Conservation (phyloP, 2,797 vertebrate species). For the Myoxocephalus aenaeus region DNA sequence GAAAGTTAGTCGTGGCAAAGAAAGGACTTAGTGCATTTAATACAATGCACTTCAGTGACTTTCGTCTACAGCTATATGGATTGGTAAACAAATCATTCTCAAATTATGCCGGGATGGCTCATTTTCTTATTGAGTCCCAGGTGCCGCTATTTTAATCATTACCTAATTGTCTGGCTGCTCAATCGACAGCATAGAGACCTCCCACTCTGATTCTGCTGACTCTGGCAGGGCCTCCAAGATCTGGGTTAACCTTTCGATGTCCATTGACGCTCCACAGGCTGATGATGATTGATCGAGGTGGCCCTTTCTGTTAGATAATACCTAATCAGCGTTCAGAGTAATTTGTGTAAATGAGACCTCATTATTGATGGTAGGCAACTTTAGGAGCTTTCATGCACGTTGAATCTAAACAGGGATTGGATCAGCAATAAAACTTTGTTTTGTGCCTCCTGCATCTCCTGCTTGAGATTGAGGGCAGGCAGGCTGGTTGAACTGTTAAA, state of each 20-base stretch:
- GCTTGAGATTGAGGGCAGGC: slow-evolving; percentile 77
- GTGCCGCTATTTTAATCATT: slow-evolving; percentile 93
- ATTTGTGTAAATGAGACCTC: slow-evolving; percentile 98
- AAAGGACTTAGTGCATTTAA: slow-evolving; percentile 69
- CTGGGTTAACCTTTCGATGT: slow-evolving; percentile 95
- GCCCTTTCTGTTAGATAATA: slow-evolving; percentile 94
- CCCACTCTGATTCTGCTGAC: slow-evolving; percentile 97
- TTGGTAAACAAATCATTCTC: slow-evolving; percentile 92
- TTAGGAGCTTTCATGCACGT: slow-evolving; percentile 84
- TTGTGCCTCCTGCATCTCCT: slow-evolving; percentile 57
- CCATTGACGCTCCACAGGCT: slow-evolving; percentile 89
- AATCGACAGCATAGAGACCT: slow-evolving; percentile 91
- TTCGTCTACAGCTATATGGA: slow-evolving; percentile 84
- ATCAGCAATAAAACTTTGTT: slow-evolving; percentile 86
- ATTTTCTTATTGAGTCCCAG: slow-evolving; percentile 92
- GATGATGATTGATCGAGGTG: slow-evolving; percentile 94
- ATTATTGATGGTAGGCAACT: slow-evolving; percentile 92
- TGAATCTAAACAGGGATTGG: slow-evolving; percentile 80
- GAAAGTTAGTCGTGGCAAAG: slow-evolving; percentile 68
- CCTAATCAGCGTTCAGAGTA: slow-evolving; percentile 94
- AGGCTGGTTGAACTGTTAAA: slow-evolving; percentile 67
- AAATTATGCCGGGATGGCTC: slow-evolving; percentile 91
- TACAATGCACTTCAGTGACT: slow-evolving; percentile 79
- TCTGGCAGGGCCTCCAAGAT: slow-evolving; percentile 87
- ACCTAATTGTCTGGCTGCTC: slow-evolving; percentile 97